Base-by-base conservation (phyloP, 2,888 invertebrate genomes). In the Osedax frankpressi region DNA sequence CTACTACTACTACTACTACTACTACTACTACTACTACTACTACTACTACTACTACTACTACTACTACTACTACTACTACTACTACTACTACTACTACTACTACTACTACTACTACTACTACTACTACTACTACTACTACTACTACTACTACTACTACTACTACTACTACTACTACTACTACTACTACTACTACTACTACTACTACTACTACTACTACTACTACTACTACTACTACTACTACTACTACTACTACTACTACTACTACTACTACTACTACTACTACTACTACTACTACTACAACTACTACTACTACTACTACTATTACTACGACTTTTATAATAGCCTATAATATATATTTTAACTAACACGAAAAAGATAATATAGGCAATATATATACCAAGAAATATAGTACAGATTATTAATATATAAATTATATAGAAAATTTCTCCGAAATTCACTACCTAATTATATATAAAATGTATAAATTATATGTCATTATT, bases 81-180 rank as follows among this genome's bases (percentile, higher is more conserved):
- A 70, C 70, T 70, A 70, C 70, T 70, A 70, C 70, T 70, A 70
- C 70, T 70, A 70, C 70, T 70, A 70, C 70, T 70, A 70, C 70
- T 70, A 70, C 70, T 70, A 70, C 29, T 70, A 70, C 70, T 70
- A 70, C 70, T 70, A 70, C 70, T 70, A 70, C 70, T 70, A 70
- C 70, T 70, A 44, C 44, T 44, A 44, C 44, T 44, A 44, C 44
- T 44, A 44, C 44, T 44, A 44, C 44, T 44, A 44, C 44, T 44
- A 44, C 44, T 44, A 44, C 44, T 70, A 95, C 91, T 44, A 44
- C 44, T 44, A 44, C 44, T 44, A 44, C 44, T 44, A 44, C 44
- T 44, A 44, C 44, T 44, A 44, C 70, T 44, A 44, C 44, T 44
- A 44, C 44, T 44, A 44, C 44, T 44, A 44, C 44, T 44, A 44